phyloP scores from a whole-genome alignment of 2,113 vertebrate genomes.

The Limanda limanda region DNA sequence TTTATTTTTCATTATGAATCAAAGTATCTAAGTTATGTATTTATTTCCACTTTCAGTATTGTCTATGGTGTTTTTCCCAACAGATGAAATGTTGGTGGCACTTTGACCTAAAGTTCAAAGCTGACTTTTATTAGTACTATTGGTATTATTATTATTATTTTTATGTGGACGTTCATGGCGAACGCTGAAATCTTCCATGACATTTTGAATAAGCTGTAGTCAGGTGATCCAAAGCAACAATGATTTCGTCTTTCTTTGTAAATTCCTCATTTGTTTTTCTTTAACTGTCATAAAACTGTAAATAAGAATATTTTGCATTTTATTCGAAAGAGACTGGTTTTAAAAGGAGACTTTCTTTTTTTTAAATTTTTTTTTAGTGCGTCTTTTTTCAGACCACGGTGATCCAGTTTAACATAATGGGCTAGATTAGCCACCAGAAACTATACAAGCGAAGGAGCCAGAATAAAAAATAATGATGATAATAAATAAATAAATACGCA shows the following conservation, averaged over 20 bases:
- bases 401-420: conserved; percentile 60
- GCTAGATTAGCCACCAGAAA: conserved; percentile 64
- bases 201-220: conserved; percentile 31
- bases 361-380: conserved; percentile 38
- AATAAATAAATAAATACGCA: background rate
- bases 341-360: conserved; percentile 37
- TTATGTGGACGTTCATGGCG: conserved; percentile 1
- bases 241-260: conserved; percentile 21
- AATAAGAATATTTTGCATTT: conserved; percentile 85
- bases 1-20: conserved; percentile 80
- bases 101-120: conserved; percentile 18
- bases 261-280: conserved; percentile 44
- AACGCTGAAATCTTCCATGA: conserved; percentile 26
- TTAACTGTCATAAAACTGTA: conserved; percentile 73
- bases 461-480: background rate
- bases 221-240: conserved; percentile 48
- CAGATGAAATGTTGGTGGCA: conserved; percentile 47
- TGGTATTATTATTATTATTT: conserved; percentile 21
- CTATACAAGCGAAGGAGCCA: conserved; percentile 30
- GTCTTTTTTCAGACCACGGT: conserved; percentile 58
- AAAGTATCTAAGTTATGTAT: conserved; percentile 81
- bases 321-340: conserved; percentile 72
- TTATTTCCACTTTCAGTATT: conserved; percentile 77
- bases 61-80: conserved; percentile 36
- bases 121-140: conserved; percentile 49